phyloP scores from a whole-genome alignment of 1,140 invertebrate species.

The Meloidogyne floridensis region DNA sequence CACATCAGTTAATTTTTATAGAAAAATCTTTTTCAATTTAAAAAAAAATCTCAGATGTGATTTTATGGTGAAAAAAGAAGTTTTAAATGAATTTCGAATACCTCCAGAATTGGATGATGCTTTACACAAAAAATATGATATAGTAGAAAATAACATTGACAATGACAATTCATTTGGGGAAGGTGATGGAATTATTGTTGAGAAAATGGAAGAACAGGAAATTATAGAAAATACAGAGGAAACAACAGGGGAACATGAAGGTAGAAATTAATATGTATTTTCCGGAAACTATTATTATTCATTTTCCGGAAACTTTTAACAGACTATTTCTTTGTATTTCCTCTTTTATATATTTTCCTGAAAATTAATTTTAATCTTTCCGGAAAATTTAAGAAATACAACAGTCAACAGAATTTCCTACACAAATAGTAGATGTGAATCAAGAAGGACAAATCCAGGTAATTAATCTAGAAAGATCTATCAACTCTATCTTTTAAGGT shows the following conservation, averaged over 20 bases:
- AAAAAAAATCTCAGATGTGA: conserved; percentile 13
- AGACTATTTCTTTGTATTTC: too few species aligned
- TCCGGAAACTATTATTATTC: too few species aligned
- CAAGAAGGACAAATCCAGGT: neutral
- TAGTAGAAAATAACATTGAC: neutral
- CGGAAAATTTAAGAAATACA: neutral
- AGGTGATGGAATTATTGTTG: neutral
- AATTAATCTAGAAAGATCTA: too few species aligned
- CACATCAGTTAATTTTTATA: conserved; percentile 25
- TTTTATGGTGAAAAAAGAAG: conserved; percentile 33
- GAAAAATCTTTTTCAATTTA: neutral
- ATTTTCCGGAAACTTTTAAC: too few species aligned
- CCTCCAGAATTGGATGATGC: conserved; percentile 33
- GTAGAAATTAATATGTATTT: neutral
- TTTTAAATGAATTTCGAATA: conserved; percentile 35
- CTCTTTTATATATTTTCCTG: neutral
- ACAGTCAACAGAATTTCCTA: too few species aligned
- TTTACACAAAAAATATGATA: conserved; percentile 29
- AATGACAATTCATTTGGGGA: neutral
- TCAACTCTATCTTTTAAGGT: neutral
- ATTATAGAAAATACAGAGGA: neutral
- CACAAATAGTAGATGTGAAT: neutral
- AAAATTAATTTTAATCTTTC: neutral
- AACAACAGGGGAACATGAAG: neutral
- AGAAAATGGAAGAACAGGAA: too few species aligned